Conservation (phyloP, 2,797 vertebrate species). For the Labeo calbasu region DNA sequence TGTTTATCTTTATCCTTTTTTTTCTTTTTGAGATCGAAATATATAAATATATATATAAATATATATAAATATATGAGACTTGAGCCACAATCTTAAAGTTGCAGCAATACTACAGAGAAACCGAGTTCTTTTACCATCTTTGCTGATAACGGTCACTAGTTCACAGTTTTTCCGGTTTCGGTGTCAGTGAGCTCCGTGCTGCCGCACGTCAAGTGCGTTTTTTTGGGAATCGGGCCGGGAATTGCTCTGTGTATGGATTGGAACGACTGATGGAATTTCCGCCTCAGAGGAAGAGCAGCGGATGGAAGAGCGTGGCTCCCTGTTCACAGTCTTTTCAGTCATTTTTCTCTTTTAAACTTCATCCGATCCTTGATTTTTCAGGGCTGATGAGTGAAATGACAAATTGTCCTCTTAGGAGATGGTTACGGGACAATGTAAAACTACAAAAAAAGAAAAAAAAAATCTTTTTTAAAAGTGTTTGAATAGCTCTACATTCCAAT, state of each 20-base stretch:
- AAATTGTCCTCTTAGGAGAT: constrained; percentile 68
- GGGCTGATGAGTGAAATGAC: constrained; percentile 51
- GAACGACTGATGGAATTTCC: constrained; percentile 64
- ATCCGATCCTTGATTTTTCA: constrained; percentile 46
- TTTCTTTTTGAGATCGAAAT: constrained; percentile 77
- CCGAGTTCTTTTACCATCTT: constrained; percentile 71
- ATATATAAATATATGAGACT: constrained; percentile 85
- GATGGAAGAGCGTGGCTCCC: constrained; percentile 75
- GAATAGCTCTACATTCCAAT: constrained; percentile 80
- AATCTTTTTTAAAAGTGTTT: constrained; percentile 70
- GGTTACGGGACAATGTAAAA: constrained; percentile 76
- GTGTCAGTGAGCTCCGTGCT: constrained; percentile 62
- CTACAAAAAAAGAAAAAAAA: constrained; percentile 39
- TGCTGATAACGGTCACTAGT: constrained; percentile 77
- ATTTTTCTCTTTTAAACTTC: constrained; percentile 68
- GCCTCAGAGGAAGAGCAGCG: constrained; percentile 64
- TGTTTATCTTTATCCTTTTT: constrained; percentile 68
- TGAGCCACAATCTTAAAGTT: constrained; percentile 82
- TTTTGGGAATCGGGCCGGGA: background rate
- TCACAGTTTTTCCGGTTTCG: constrained; percentile 72
- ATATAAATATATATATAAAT: constrained; percentile 86
- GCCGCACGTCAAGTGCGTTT: constrained; percentile 56
- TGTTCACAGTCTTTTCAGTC: constrained; percentile 70
- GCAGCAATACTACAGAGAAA: constrained; percentile 78
- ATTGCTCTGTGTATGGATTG: constrained; percentile 10